Evolutionary conservation across 2,113 vertebrate genomes (phyloP).

Genomic region (Scopus umbretta): DNA sequence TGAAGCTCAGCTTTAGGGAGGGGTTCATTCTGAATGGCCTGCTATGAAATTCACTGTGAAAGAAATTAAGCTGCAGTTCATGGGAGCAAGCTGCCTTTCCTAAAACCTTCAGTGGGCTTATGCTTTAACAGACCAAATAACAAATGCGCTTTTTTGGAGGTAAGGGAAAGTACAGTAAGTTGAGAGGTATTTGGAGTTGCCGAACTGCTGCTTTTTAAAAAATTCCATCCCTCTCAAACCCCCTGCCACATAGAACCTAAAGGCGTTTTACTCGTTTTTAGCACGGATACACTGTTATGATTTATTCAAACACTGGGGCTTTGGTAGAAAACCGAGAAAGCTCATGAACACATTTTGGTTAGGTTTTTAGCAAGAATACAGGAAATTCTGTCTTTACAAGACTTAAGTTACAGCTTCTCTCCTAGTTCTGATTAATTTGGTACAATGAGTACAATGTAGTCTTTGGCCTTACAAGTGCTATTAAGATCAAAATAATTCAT

Average conservation of each 20-base stretch:
- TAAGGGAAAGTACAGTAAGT: not conserved
- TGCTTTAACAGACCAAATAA: constrained; percentile 12
- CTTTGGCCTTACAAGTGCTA: not conserved
- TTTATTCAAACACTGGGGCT: constrained; percentile 1
- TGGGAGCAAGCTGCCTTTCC: not conserved
- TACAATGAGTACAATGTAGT: not conserved
- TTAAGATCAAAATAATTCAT: not conserved
- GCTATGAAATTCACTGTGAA: constrained; percentile 6
- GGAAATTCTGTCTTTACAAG: not conserved
- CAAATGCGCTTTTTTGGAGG: not conserved
- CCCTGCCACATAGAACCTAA: not conserved
- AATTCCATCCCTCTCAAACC: not conserved
- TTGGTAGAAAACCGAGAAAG: not conserved
- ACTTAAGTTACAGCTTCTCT: not conserved
- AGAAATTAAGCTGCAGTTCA: constrained; percentile 42
- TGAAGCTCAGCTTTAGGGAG: constrained; percentile 42
- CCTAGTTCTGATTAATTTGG: not conserved
- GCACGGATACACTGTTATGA: not conserved
- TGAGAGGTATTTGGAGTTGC: constrained; percentile 20
- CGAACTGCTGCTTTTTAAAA: not conserved
- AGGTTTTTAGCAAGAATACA: not conserved
- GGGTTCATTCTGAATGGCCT: not conserved
- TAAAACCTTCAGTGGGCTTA: not conserved
- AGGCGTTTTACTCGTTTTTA: not conserved
- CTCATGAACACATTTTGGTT: not conserved